phyloP scores from a whole-genome alignment of 2,888 invertebrate species.

The Trachelus stipa region DNA sequence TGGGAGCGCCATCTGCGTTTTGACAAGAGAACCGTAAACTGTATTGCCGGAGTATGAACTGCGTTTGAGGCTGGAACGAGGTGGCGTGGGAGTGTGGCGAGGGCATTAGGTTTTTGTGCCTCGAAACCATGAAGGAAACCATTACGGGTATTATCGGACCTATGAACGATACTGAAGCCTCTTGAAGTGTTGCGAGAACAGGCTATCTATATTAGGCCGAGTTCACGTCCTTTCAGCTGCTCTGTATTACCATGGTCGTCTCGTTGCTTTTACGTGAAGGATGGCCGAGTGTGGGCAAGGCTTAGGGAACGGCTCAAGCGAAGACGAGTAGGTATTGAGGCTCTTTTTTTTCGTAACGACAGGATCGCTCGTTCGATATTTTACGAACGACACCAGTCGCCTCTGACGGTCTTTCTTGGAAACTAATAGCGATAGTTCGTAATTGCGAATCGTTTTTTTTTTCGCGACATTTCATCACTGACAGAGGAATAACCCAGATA shows the following conservation, averaged over 20 bases:
- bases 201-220: neutral
- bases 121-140: neutral
- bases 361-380: neutral
- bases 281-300: neutral
- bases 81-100: too few relatives aligned
- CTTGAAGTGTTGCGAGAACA: neutral
- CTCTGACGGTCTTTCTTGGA: neutral
- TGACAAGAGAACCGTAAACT: neutral
- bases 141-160: neutral
- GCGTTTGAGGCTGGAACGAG: neutral
- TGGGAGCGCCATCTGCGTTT: neutral
- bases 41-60: neutral
- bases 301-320: neutral
- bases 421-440: neutral
- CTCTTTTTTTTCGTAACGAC: neutral
- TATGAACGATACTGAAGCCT: neutral
- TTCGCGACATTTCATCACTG: neutral
- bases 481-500: neutral
- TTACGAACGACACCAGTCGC: neutral
- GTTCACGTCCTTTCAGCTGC: neutral
- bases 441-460: neutral
- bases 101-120: neutral
- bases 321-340: neutral
- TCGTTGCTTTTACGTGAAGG: neutral
- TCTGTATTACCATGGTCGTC: neutral